phyloP scores from a whole-genome alignment of 2,113 vertebrate species.

The Platichthys flesus region DNA sequence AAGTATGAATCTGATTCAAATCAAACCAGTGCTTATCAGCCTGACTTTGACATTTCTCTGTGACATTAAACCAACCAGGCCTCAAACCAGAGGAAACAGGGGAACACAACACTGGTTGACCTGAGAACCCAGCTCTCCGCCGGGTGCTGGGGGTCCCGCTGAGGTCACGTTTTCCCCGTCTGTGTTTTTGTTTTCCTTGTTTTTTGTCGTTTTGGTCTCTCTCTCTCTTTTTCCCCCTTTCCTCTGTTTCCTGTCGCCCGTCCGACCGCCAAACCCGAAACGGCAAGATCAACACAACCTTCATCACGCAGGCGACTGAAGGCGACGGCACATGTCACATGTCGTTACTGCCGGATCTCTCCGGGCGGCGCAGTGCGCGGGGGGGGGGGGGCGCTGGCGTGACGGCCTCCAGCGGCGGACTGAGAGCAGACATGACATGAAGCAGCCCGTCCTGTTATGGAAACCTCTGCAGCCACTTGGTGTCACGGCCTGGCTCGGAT shows the following conservation, averaged over 20 bases:
- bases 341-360: slow-evolving; percentile 38
- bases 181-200: slow-evolving; percentile 32
- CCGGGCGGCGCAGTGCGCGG: not conserved
- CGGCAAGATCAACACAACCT: slow-evolving; percentile 71
- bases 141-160: not conserved
- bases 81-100: slow-evolving; percentile 29
- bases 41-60: slow-evolving; percentile 45
- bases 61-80: slow-evolving; percentile 41
- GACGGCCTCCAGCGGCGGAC: slow-evolving; percentile 27
- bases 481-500: not conserved
- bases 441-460: slow-evolving; percentile 40
- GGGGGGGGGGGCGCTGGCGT: slow-evolving; percentile 9
- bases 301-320: slow-evolving; percentile 45
- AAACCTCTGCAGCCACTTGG: slow-evolving; percentile 8
- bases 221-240: not conserved
- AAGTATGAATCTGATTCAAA: too few relatives aligned
- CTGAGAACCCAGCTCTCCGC: slow-evolving; percentile 8
- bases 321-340: slow-evolving; percentile 59
- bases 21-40: not conserved
- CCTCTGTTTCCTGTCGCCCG: slow-evolving; percentile 25
- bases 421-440: slow-evolving; percentile 29
- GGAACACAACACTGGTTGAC: slow-evolving; percentile 22
- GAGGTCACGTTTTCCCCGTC: slow-evolving; percentile 54
- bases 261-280: slow-evolving; percentile 39
- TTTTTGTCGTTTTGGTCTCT: slow-evolving; percentile 37